Evolutionary conservation across 1,140 invertebrate species (phyloP).

Genomic region (Magallana ariakensis): DNA sequence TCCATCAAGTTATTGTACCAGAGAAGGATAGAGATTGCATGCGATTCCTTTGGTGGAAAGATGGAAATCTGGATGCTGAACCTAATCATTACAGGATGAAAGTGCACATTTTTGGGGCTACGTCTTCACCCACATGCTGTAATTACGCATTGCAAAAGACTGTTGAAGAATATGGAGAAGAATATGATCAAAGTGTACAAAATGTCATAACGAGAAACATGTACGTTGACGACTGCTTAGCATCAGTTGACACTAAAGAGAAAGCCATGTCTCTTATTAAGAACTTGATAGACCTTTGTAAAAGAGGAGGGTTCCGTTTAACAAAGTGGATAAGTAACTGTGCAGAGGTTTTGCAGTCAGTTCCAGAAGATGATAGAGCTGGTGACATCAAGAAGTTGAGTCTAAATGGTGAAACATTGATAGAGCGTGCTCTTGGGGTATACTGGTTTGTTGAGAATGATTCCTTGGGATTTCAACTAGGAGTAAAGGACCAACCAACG

Average conservation of each 20-base stretch:
- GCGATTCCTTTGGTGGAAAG: slow-evolving; percentile 45
- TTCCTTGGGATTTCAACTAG: slow-evolving; percentile 52
- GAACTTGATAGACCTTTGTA: slow-evolving; percentile 26
- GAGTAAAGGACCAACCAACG: slow-evolving; percentile 25
- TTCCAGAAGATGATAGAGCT: slow-evolving; percentile 39
- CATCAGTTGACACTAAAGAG: too few relatives aligned
- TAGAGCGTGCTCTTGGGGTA: slow-evolving; percentile 46
- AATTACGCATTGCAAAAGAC: slow-evolving; percentile 46
- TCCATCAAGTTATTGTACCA: slow-evolving; percentile 43
- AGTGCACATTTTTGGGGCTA: slow-evolving; percentile 48
- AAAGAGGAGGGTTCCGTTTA: slow-evolving; percentile 49
- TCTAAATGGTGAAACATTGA: slow-evolving; percentile 16
- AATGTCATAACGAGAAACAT: too few relatives aligned
- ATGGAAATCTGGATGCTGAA: slow-evolving; percentile 28
- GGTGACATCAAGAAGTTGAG: neutral
- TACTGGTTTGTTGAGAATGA: slow-evolving; percentile 52
- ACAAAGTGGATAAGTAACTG: slow-evolving; percentile 56
- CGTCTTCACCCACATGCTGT: slow-evolving; percentile 41
- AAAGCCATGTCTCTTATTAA: slow-evolving; percentile 40
- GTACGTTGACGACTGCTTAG: too few relatives aligned
- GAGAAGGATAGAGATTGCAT: slow-evolving; percentile 24
- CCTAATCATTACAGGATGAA: slow-evolving; percentile 49
- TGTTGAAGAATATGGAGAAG: slow-evolving; percentile 16
- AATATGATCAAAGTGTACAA: too few relatives aligned
- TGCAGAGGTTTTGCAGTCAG: slow-evolving; percentile 41